A percentile compares a stretch with the other conserved stretches of the same genome.
phyloP scores from a whole-genome alignment of 1,140 invertebrate genomes.

The Physella acuta region DNA sequence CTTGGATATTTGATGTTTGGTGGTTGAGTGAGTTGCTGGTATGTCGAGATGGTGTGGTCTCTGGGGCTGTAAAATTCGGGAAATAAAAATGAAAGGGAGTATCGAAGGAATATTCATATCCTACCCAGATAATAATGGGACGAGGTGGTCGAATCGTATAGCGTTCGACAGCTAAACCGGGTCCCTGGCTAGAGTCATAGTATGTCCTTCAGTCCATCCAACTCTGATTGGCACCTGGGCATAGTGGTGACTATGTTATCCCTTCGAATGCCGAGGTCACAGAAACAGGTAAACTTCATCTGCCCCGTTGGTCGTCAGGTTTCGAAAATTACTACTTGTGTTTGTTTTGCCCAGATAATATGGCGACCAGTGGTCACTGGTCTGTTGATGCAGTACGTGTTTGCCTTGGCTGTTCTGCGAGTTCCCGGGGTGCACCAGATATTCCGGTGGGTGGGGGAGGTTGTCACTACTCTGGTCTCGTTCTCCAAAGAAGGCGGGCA shows the following conservation, averaged over 20 bases:
- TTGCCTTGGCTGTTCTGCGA: conserved; percentile 5
- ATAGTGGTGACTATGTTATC: not conserved
- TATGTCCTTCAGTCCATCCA: not conserved
- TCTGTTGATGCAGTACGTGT: conserved; percentile 11
- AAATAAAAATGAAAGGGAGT: too few relatives aligned
- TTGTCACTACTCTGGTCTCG: not conserved
- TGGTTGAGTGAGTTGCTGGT: too few relatives aligned
- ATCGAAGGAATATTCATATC: too few relatives aligned
- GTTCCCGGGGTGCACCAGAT: not conserved
- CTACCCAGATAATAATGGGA: too few relatives aligned
- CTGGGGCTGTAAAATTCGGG: too few relatives aligned
- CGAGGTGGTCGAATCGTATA: too few relatives aligned
- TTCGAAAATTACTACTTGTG: not conserved
- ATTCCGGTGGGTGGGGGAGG: not conserved
- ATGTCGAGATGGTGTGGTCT: too few relatives aligned
- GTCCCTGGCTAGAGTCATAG: not conserved
- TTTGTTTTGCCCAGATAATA: not conserved
- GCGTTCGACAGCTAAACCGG: not conserved
- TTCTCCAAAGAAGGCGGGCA: not conserved
- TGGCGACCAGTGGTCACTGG: conserved; percentile 10
- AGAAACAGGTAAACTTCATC: not conserved
- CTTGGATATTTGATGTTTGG: too few relatives aligned
- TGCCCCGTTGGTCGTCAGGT: not conserved
- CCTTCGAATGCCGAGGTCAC: too few relatives aligned
- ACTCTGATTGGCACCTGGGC: not conserved